phyloP scores from a whole-genome alignment of 30 jellyfish, hydroid and myxozoan genomes.

The Turritopsis rubra region DNA sequence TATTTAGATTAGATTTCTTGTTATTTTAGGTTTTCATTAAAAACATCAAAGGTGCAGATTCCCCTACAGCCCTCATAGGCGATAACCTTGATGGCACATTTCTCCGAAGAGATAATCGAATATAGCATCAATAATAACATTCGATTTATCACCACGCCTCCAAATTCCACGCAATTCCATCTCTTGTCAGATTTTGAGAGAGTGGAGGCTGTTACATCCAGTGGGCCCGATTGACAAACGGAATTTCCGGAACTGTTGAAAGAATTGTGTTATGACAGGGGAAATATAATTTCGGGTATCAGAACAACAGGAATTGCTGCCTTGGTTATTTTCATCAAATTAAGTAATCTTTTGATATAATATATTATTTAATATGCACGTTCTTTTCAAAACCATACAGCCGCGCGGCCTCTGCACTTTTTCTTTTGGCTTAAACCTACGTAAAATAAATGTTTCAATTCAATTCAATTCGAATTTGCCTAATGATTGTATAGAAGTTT shows the following conservation, averaged over 20 bases:
- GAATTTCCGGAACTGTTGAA: not conserved
- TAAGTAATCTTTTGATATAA: too few species aligned
- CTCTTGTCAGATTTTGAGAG: not conserved
- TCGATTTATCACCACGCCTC: not conserved
- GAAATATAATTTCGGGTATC: not conserved
- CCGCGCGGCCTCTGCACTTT: too few species aligned
- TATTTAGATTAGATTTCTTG: not conserved
- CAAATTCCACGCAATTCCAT: not conserved
- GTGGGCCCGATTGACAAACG: not conserved
- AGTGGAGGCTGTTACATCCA: not conserved
- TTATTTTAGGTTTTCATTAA: not conserved
- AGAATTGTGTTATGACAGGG: not conserved
- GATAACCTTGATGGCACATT: not conserved
- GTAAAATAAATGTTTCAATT: too few species aligned
- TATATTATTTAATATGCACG: not conserved
- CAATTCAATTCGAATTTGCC: too few species aligned
- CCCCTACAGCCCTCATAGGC: not conserved
- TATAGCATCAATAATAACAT: not conserved
- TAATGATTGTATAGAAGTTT: too few species aligned
- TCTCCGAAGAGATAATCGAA: not conserved
- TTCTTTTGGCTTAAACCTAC: too few species aligned
- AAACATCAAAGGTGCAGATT: not conserved
- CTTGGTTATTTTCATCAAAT: not conserved
- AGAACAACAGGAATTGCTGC: not conserved
- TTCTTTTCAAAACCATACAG: not conserved